These are phyloP conservation scores for Lordiphosa andalusiaca DNA, from an alignment of 2,888 invertebrate species.

Conservation along the genomic window DNA sequence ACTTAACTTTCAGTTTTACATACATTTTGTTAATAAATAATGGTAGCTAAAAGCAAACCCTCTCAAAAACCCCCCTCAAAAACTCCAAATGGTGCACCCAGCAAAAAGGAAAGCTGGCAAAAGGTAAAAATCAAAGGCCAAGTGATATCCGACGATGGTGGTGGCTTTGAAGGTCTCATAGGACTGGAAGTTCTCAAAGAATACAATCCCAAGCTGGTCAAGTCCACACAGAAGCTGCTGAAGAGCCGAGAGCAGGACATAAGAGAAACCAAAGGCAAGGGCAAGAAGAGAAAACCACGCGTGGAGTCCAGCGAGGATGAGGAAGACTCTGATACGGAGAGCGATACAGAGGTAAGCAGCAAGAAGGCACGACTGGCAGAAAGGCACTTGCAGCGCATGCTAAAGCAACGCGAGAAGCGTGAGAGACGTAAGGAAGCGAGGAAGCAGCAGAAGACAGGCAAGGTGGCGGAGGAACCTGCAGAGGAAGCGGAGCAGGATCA, in stretches of 20 bases:
- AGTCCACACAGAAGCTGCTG: slow-evolving; percentile 78
- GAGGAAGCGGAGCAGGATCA: neutral
- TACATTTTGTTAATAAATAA: neutral
- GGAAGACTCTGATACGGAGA: slow-evolving; percentile 30
- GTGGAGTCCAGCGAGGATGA: slow-evolving; percentile 31
- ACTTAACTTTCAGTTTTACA: slow-evolving; percentile 4
- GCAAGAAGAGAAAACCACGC: slow-evolving; percentile 57
- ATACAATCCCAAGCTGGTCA: slow-evolving; percentile 82
- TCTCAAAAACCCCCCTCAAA: neutral
- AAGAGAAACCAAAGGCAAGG: slow-evolving; percentile 31
- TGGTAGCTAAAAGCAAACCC: neutral
- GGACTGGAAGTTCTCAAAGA: slow-evolving; percentile 89
- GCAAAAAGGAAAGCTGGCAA: slow-evolving; percentile 81
- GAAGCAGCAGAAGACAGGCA: slow-evolving; percentile 30
- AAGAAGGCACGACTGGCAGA: slow-evolving; percentile 69
- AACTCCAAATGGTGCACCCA: slow-evolving; percentile 1
- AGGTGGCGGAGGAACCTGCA: slow-evolving; percentile 7
- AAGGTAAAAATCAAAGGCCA: slow-evolving; percentile 84
- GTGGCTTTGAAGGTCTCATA: slow-evolving; percentile 85
- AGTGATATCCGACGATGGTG: slow-evolving; percentile 79
- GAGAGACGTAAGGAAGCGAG: slow-evolving; percentile 43
- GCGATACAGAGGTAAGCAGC: slow-evolving; percentile 6
- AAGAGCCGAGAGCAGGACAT: slow-evolving; percentile 23
- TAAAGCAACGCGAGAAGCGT: slow-evolving; percentile 59
- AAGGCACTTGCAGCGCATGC: slow-evolving; percentile 45